These are phyloP conservation scores for Zeugodacus cucurbitae DNA, from an alignment of 1,140 invertebrate species.

Conservation along the genomic window DNA sequence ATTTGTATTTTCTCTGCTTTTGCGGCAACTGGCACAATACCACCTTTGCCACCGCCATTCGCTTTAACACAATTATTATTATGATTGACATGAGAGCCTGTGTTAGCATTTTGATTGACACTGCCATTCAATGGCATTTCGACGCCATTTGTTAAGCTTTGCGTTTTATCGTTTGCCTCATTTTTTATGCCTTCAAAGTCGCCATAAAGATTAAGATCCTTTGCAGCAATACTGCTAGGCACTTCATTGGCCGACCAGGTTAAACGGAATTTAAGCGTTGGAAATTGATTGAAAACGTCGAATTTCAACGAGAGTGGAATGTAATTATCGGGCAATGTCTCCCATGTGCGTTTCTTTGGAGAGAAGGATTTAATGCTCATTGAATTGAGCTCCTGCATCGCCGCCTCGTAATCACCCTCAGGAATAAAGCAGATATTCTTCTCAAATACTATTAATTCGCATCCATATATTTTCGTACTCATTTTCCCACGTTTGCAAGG, in stretches of 20 bases:
- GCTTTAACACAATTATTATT: conserved; percentile 62
- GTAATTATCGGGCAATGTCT: conserved; percentile 80
- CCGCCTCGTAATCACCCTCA: conserved; percentile 91
- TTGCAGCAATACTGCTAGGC: conserved; percentile 72
- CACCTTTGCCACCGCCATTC: conserved; percentile 46
- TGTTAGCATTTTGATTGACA: conserved; percentile 26
- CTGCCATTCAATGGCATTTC: background rate
- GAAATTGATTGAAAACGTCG: conserved; percentile 78
- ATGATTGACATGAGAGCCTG: conserved; percentile 74
- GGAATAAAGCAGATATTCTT: conserved; percentile 88
- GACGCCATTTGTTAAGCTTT: background rate
- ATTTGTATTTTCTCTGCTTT: conserved; percentile 73
- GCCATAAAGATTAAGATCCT: conserved; percentile 56
- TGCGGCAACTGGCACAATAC: background rate
- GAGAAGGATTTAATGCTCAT: conserved; percentile 69
- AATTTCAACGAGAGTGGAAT: conserved; percentile 68
- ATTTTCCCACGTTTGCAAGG: conserved; percentile 55
- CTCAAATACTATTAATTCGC: conserved; percentile 90
- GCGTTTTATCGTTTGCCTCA: background rate
- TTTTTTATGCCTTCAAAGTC: conserved; percentile 31
- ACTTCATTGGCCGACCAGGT: conserved; percentile 83
- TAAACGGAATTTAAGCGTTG: conserved; percentile 85
- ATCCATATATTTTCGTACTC: conserved; percentile 76
- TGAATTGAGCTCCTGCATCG: conserved; percentile 78
- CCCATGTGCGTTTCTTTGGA: conserved; percentile 82